Percentiles rank a stretch among this genome's conserved stretches.
phyloP scores from a whole-genome alignment of 2,797 vertebrate species.

The Diplodus sargus region DNA sequence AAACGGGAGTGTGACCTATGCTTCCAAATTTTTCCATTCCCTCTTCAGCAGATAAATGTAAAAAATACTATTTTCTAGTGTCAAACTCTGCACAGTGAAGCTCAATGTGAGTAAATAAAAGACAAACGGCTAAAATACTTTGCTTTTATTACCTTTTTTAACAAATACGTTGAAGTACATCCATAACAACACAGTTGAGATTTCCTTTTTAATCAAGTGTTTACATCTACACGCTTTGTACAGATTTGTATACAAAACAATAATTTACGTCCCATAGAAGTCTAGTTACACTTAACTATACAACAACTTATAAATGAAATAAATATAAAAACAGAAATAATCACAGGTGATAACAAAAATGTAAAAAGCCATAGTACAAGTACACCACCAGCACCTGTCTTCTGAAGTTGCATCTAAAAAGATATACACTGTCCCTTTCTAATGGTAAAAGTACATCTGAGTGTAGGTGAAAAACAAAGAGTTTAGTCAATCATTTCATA shows the following conservation, averaged over 20 bases:
- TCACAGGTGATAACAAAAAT: conserved; percentile 75
- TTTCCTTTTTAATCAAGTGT: conserved; percentile 88
- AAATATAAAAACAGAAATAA: conserved; percentile 86
- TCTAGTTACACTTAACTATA: conserved; percentile 88
- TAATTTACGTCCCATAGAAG: conserved; percentile 97
- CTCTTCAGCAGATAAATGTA: background rate
- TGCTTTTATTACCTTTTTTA: conserved; percentile 96
- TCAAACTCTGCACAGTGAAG: background rate
- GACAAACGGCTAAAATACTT: conserved; percentile 92
- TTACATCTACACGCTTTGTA: conserved; percentile 97
- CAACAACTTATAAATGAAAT: conserved; percentile 88
- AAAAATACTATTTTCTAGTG: too few relatives aligned
- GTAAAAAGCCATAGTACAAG: conserved; percentile 76
- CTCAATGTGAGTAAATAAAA: conserved; percentile 42
- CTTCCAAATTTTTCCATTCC: background rate
- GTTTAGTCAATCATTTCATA: conserved; percentile 56
- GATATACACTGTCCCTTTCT: conserved; percentile 73
- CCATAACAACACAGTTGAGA: conserved; percentile 86
- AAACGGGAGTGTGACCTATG: too few relatives aligned
- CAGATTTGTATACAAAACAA: conserved; percentile 99
- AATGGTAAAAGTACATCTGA: conserved; percentile 69
- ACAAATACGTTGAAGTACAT: conserved; percentile 88
- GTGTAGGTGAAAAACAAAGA: conserved; percentile 40
- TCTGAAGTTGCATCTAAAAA: conserved; percentile 71
- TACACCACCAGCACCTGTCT: conserved; percentile 75